Conservation (phyloP, 2,888 invertebrate genomes). For the Perdita meconis region DNA sequence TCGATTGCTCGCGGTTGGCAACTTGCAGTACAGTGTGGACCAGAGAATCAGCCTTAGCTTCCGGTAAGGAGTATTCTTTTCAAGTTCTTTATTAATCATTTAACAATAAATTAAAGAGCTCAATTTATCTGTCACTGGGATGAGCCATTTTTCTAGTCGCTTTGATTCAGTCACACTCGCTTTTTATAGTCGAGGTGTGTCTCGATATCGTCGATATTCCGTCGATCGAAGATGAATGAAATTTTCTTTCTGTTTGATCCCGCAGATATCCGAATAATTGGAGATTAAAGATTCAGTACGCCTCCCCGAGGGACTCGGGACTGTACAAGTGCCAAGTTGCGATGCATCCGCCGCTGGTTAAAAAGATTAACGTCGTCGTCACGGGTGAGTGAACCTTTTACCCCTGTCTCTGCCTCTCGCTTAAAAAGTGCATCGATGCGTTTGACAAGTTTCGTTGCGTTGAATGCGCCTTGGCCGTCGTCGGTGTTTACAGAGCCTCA, state of each 20-base stretch:
- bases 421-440: background rate
- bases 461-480: background rate
- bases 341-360: slow-evolving; percentile 87
- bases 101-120: too few relatives aligned
- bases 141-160: slow-evolving; percentile 7
- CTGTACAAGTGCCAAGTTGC: slow-evolving; percentile 88
- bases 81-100: too few relatives aligned
- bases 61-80: slow-evolving; percentile 83
- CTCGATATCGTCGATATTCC: background rate
- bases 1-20: slow-evolving; percentile 87
- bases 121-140: too few relatives aligned
- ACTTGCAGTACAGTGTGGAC: slow-evolving; percentile 86
- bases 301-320: slow-evolving; percentile 87
- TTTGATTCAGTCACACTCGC: slow-evolving; percentile 13
- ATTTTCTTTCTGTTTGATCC: slow-evolving; percentile 49
- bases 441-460: background rate
- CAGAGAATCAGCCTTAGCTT: slow-evolving; percentile 86
- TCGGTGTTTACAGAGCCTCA: too few relatives aligned
- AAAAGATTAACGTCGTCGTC: slow-evolving; percentile 86
- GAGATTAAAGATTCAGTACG: slow-evolving; percentile 87
- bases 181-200: background rate
- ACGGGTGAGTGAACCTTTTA: slow-evolving; percentile 80
- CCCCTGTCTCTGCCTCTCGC: background rate
- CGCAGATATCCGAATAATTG: slow-evolving; percentile 87
- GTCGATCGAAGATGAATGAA: slow-evolving; percentile 43